These are phyloP conservation scores for Periparus ater DNA, from an alignment of 2,797 vertebrate genomes.

Conservation along the genomic window DNA sequence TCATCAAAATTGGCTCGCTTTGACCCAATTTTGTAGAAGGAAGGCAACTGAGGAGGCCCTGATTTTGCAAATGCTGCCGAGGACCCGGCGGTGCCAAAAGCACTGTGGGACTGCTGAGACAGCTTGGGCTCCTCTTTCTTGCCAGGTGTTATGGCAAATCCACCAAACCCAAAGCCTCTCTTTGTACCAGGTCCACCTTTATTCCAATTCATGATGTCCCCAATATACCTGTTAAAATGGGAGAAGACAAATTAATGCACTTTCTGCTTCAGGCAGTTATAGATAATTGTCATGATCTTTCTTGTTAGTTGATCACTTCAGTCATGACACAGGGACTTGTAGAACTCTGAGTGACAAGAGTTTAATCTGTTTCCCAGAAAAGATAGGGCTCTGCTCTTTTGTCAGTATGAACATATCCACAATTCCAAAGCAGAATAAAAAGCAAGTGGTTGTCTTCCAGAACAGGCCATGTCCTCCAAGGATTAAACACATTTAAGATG, in stretches of 20 bases:
- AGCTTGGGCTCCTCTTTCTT: slow-evolving; percentile 93
- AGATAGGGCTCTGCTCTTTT: background rate
- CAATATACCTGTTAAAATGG: slow-evolving; percentile 36
- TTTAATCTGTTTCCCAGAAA: background rate
- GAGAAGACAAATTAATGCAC: background rate
- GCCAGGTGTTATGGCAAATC: slow-evolving; percentile 87
- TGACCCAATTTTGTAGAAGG: slow-evolving; percentile 98
- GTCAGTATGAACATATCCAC: background rate
- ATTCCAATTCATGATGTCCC: slow-evolving; percentile 93
- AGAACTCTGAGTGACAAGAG: background rate
- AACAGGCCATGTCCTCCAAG: background rate
- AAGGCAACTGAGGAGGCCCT: slow-evolving; percentile 88
- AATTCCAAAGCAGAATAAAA: background rate
- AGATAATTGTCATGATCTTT: background rate
- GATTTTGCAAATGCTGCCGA: slow-evolving; percentile 86
- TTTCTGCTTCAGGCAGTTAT: background rate
- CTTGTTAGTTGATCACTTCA: background rate
- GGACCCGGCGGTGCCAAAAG: slow-evolving; percentile 83
- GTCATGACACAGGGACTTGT: background rate
- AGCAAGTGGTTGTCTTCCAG: background rate
- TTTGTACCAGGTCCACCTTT: slow-evolving; percentile 94
- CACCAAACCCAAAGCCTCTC: slow-evolving; percentile 97
- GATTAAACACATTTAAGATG: background rate
- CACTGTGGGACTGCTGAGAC: slow-evolving; percentile 83
- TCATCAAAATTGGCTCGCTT: slow-evolving; percentile 97